Percentiles rank a stretch among this genome's conserved stretches.
These are phyloP conservation scores for Hymenopus coronatus DNA, from an alignment of 2,888 invertebrate genomes.

Conservation along the genomic window DNA sequence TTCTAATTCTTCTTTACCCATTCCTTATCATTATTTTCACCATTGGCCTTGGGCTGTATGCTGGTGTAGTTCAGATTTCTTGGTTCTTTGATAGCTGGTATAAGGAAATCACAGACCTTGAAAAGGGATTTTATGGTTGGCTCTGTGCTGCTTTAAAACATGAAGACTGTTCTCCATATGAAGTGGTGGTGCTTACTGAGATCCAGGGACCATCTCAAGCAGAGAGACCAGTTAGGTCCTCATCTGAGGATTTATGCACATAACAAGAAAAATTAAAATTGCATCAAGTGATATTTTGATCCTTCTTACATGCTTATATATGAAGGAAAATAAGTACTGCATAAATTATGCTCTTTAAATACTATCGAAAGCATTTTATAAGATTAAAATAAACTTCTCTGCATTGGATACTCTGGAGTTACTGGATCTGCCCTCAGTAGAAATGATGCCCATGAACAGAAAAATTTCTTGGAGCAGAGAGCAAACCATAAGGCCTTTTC, in stretches of 20 bases:
- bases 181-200: constrained; percentile 64
- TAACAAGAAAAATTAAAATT: neutral
- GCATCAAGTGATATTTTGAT: neutral
- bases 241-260: constrained; percentile 44
- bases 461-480: neutral
- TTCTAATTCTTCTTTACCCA: constrained; percentile 67
- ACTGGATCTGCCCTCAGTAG: neutral
- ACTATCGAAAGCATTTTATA: neutral
- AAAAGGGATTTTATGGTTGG: constrained; percentile 79
- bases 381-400: no score
- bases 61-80: constrained; percentile 66
- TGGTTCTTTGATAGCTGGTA: constrained; percentile 67
- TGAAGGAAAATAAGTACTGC: no score
- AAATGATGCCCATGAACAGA: neutral
- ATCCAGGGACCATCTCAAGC: constrained; percentile 34
- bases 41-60: constrained; percentile 63
- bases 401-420: neutral
- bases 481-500: neutral
- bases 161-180: constrained; percentile 73
- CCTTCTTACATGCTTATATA: neutral
- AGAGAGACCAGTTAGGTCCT: constrained; percentile 41
- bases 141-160: constrained; percentile 63
- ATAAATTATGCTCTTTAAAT: neutral
- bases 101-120: constrained; percentile 68
- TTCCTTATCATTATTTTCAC: constrained; percentile 65